phyloP scores from a whole-genome alignment of 2,888 invertebrate species.

The Pelosia muscerda region DNA sequence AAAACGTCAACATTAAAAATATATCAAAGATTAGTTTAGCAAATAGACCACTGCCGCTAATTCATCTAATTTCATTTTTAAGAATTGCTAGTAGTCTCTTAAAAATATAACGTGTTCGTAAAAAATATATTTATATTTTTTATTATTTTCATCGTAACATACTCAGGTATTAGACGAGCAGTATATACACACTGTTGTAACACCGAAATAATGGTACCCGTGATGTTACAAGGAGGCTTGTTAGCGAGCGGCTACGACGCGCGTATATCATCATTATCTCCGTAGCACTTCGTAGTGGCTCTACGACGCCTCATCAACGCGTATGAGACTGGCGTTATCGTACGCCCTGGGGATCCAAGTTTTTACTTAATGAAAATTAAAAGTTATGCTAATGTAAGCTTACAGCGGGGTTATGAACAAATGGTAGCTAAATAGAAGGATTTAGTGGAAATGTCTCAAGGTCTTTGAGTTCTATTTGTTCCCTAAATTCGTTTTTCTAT shows the following conservation, averaged over 20 bases:
- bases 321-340: constrained; percentile 18
- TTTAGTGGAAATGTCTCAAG: neutral
- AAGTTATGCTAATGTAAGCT: constrained; percentile 16
- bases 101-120: too few species aligned
- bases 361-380: constrained; percentile 18
- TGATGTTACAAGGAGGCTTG: constrained; percentile 16
- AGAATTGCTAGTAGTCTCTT: too few species aligned
- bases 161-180: neutral
- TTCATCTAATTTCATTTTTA: too few species aligned
- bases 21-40: too few species aligned
- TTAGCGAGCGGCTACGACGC: constrained; percentile 19
- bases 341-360: constrained; percentile 25
- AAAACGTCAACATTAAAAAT: too few species aligned
- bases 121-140: neutral
- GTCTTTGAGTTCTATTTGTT: neutral
- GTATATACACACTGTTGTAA: neutral
- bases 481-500: neutral
- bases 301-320: constrained; percentile 28
- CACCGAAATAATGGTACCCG: neutral
- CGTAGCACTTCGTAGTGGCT: constrained; percentile 35
- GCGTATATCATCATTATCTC: constrained; percentile 24
- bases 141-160: neutral
- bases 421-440: neutral
- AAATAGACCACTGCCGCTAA: too few species aligned
- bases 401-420: neutral